Conservation (phyloP, 37 sponge, comb jelly and placozoan species). For the Ianthella basta region DNA sequence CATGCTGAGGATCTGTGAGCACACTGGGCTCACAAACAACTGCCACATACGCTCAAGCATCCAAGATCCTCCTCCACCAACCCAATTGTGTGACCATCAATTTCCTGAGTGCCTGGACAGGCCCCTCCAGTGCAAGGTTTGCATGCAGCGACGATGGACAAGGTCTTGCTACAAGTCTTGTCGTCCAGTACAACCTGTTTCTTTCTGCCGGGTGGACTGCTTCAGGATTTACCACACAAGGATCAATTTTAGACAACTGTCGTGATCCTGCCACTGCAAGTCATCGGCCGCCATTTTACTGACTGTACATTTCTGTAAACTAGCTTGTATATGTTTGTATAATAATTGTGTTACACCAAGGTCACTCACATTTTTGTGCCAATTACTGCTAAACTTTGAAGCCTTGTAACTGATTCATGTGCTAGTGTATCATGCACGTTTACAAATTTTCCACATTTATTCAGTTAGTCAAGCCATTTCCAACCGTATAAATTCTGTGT, state of each 20-base stretch:
- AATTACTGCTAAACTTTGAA: background rate
- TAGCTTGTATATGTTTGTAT: background rate
- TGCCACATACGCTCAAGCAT: background rate
- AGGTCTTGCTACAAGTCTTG: conserved; percentile 14
- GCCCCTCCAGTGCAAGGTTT: background rate
- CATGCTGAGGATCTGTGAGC: background rate
- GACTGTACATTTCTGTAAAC: conserved; percentile 1
- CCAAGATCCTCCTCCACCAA: conserved; percentile 12
- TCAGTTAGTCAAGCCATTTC: too few species aligned
- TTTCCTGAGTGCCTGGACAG: background rate
- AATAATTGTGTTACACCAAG: background rate
- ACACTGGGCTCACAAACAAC: background rate
- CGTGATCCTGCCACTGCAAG: too few species aligned
- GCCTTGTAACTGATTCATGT: too few species aligned
- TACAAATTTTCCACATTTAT: too few species aligned
- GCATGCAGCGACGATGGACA: background rate
- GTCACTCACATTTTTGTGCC: background rate
- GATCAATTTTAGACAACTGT: background rate
- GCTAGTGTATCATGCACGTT: too few species aligned
- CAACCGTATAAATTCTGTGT: too few species aligned
- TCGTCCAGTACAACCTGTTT: background rate
- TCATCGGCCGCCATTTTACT: background rate
- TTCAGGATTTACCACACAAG: conserved; percentile 25
- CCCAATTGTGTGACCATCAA: background rate
- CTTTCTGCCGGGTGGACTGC: background rate